phyloP scores from a whole-genome alignment of 2,113 vertebrate genomes.

The Thermophis baileyi region DNA sequence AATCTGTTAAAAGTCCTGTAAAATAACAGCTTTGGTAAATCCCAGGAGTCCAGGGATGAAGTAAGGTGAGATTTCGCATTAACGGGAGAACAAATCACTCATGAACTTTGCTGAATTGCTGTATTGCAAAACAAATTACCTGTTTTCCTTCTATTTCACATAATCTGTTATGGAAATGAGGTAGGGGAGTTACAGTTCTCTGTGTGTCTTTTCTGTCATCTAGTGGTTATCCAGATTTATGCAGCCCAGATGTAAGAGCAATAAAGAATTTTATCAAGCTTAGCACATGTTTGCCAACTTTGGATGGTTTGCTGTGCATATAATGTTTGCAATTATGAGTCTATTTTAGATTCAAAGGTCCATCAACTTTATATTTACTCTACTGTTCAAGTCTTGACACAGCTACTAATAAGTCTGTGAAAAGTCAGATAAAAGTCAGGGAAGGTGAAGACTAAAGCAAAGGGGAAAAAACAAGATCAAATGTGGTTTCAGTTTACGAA shows the following conservation, averaged over 20 bases:
- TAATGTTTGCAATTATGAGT: not conserved
- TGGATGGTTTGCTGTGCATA: not conserved
- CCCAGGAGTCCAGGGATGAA: not conserved
- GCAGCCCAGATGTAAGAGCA: not conserved
- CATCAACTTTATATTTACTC: not conserved
- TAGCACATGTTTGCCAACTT: not conserved
- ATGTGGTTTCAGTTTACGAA: not conserved
- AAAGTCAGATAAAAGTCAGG: not conserved
- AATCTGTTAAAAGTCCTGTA: not conserved
- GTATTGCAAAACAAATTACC: not conserved
- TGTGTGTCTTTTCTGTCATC: not conserved
- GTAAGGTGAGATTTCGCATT: not conserved
- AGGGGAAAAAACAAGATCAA: not conserved
- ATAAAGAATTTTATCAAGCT: not conserved
- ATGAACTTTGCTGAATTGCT: not conserved
- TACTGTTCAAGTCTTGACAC: not conserved
- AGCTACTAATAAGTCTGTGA: not conserved
- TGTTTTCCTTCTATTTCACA: not conserved
- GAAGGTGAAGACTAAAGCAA: not conserved
- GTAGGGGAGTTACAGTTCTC: not conserved
- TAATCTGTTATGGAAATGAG: not conserved
- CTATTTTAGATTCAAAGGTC: not conserved
- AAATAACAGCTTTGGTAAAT: not conserved
- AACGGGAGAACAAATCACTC: not conserved
- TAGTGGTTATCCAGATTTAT: not conserved